phyloP scores from a whole-genome alignment of 2,888 invertebrate species.

The Agrenia bidenticulata region DNA sequence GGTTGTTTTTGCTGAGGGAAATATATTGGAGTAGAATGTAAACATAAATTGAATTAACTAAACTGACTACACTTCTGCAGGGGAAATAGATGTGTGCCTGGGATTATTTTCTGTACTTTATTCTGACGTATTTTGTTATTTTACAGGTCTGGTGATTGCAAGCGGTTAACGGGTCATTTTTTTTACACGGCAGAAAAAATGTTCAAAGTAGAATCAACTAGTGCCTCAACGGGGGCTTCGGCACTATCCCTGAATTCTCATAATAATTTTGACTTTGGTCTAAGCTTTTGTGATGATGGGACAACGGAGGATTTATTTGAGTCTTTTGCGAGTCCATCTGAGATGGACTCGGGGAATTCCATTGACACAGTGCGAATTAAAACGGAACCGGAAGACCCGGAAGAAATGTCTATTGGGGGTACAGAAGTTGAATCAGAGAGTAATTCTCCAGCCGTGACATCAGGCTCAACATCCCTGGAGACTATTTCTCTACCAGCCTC shows the following conservation, averaged over 20 bases:
- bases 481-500: background rate
- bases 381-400: constrained; percentile 41
- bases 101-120: no score
- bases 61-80: no score
- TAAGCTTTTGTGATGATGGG: constrained; percentile 53
- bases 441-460: background rate
- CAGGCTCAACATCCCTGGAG: background rate
- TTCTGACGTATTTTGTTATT: no score
- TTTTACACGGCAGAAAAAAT: no score
- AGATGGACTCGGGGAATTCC: constrained; percentile 26
- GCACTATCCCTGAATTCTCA: constrained; percentile 38
- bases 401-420: constrained; percentile 21
- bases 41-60: no score
- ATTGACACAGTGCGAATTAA: constrained; percentile 38
- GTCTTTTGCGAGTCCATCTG: constrained; percentile 38
- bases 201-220: constrained; percentile 53
- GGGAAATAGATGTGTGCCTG: no score
- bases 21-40: no score
- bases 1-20: no score
- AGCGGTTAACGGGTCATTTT: no score
- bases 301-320: constrained; percentile 53
- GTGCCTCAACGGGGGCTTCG: constrained; percentile 38
- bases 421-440: background rate
- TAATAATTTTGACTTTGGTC: constrained; percentile 52
- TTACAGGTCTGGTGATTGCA: no score